Conservation (phyloP, 2,888 invertebrate species). For the Schrankia costaestrigalis region DNA sequence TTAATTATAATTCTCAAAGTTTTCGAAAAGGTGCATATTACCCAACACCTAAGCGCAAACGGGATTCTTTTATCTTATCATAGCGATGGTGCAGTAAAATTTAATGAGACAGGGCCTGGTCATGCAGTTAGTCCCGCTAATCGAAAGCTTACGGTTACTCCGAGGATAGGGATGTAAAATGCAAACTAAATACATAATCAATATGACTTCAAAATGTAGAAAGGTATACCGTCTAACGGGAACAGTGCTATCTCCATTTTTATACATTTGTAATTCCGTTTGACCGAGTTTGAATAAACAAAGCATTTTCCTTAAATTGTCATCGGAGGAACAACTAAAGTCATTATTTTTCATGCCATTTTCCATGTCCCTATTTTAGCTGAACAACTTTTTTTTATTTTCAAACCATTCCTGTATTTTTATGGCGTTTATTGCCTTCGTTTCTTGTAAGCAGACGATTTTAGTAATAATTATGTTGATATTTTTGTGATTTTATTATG, state of each 20-base stretch:
- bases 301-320: constrained; percentile 11
- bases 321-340: constrained; percentile 6
- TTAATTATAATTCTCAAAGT: background rate
- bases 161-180: constrained; percentile 41
- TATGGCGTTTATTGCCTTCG: too few species aligned
- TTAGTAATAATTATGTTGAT: too few species aligned
- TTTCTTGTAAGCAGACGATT: too few species aligned
- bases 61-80: constrained; percentile 50
- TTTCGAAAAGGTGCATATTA: constrained; percentile 21
- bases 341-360: constrained; percentile 3
- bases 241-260: constrained; percentile 4
- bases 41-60: constrained; percentile 34
- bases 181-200: constrained; percentile 30
- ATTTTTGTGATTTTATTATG: too few species aligned
- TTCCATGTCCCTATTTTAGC: background rate
- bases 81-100: constrained; percentile 54
- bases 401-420: too few species aligned
- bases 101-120: constrained; percentile 57
- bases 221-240: constrained; percentile 17
- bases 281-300: constrained; percentile 7
- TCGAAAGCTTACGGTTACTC: constrained; percentile 55
- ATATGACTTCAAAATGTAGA: constrained; percentile 12
- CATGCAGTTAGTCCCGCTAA: constrained; percentile 51
- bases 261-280: constrained; percentile 5
- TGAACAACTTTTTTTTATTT: background rate